Evolutionary conservation across 2,888 invertebrate species (phyloP), one percentile per base, ranked within the genome.

Genomic region (Drosophila subsilvestris): DNA sequence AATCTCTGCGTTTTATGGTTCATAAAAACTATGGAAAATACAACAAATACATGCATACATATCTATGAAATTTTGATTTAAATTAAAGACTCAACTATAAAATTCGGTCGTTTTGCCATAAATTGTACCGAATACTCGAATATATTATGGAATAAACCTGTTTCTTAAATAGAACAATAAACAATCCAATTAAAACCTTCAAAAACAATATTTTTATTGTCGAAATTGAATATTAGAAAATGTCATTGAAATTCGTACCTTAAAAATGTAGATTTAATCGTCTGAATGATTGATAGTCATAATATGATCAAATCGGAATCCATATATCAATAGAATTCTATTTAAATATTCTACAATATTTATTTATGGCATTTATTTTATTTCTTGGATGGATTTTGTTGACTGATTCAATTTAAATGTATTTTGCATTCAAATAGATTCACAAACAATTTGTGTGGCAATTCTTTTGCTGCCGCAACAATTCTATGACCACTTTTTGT

Each of bases 401-500:
- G 32, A 32, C 2, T 32, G 1, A 14, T 32, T 27, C 2, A 27
- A 27, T 9, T 27, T 2, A 9, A 12, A 32, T 12, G 32, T 14
- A 14, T 37, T 14, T 14, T 14, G 6, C 6, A 14, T 14, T 14
- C 2, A 37, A 37, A 37, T 5, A 37, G 14, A 37, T 37, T 37
- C 37, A 14, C 37, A 37, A n/a, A n/a, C 37, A 7, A n/a, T 37
- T 37, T 37, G 2, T n/a, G 37, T 37, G 14, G 14, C 37, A 37
- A 14, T 0, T 3, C 1, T 14, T 37, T 5, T 37, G 14, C 37
- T 14, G 37, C 37, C 37, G 37, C 37, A 37, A 37, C 69, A 61
- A 58, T 58, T 62, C 44, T 47, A 45, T 47, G 22, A 49, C 2
- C 37, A n/a, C 37, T 37, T 37, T 37, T 14, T 37, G 14, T 32